These are phyloP conservation scores for Neuroscelio doddi DNA, from an alignment of 2,888 invertebrate species.

Conservation along the genomic window DNA sequence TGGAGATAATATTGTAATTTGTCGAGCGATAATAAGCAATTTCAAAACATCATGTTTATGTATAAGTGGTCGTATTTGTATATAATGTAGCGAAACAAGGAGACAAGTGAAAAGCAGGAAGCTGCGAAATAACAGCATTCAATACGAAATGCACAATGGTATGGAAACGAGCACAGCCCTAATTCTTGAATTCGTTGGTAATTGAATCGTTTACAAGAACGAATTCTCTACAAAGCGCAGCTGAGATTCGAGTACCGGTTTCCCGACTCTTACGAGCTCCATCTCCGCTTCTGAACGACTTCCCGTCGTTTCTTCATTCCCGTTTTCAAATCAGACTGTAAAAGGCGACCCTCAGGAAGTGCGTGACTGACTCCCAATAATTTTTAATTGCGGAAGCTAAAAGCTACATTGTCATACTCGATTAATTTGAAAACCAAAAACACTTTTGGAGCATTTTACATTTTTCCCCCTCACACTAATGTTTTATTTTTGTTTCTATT, in stretches of 20 bases:
- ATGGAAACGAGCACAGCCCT: conserved; percentile 29
- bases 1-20: conserved; percentile 46
- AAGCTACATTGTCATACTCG: conserved; percentile 11
- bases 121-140: conserved; percentile 22
- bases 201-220: conserved; percentile 50
- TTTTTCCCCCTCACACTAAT: too few relatives aligned
- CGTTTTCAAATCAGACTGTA: conserved; percentile 40
- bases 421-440: background rate
- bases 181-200: conserved; percentile 38
- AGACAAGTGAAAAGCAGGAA: background rate
- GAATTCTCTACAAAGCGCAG: conserved; percentile 38
- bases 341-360: conserved; percentile 47
- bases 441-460: background rate
- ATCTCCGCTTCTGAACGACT: conserved; percentile 56
- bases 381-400: conserved; percentile 14
- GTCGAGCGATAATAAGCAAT: conserved; percentile 51
- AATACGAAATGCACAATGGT: conserved; percentile 23
- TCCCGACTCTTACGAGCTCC: conserved; percentile 46
- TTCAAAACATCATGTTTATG: conserved; percentile 51
- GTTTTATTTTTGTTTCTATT: too few relatives aligned
- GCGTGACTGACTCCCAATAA: conserved; percentile 32
- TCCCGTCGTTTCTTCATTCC: conserved; percentile 47
- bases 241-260: conserved; percentile 32
- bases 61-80: conserved; percentile 22
- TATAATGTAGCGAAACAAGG: conserved; percentile 25